A percentile compares a stretch with the other conserved stretches of the same genome.
Conservation (phyloP, 1,140 invertebrate species). For the Brachionus rubens region DNA sequence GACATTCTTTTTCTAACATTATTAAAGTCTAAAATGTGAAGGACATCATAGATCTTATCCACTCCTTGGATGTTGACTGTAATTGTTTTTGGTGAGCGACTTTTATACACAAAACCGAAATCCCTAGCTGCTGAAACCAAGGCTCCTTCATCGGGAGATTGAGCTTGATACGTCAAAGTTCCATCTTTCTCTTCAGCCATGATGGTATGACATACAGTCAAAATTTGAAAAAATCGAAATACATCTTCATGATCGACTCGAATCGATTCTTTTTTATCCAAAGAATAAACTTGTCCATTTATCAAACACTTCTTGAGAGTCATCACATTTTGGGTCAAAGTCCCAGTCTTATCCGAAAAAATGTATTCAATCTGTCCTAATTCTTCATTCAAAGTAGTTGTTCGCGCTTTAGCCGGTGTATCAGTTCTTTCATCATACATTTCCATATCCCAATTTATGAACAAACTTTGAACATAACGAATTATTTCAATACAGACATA, state of each 20-base stretch:
- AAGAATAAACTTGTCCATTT: slow-evolving; percentile 74
- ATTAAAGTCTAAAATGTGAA: slow-evolving; percentile 97
- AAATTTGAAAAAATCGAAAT: slow-evolving; percentile 21
- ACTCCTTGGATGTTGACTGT: slow-evolving; percentile 59
- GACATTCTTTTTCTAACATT: slow-evolving; percentile 99
- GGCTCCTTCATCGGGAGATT: slow-evolving; percentile 95
- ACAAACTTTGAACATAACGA: slow-evolving; percentile 88
- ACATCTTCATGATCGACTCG: neutral
- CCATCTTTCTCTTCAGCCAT: slow-evolving; percentile 52
- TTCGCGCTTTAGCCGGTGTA: slow-evolving; percentile 88
- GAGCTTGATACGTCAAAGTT: slow-evolving; percentile 76
- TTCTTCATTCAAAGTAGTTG: slow-evolving; percentile 97
- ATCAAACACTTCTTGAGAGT: slow-evolving; percentile 99
- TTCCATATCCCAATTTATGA: slow-evolving; percentile 89
- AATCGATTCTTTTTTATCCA: neutral
- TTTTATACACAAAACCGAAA: slow-evolving; percentile 68
- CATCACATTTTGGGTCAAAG: slow-evolving; percentile 95
- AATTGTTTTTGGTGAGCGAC: slow-evolving; percentile 61
- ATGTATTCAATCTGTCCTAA: slow-evolving; percentile 98
- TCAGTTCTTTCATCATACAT: slow-evolving; percentile 84
- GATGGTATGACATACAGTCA: slow-evolving; percentile 43
- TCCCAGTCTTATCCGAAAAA: slow-evolving; percentile 99
- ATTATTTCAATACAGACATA: slow-evolving; percentile 94
- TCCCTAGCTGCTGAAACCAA: slow-evolving; percentile 93
- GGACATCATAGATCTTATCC: slow-evolving; percentile 81